phyloP scores from a whole-genome alignment of 1,140 invertebrate genomes.

The Drosophila prosaltans region DNA sequence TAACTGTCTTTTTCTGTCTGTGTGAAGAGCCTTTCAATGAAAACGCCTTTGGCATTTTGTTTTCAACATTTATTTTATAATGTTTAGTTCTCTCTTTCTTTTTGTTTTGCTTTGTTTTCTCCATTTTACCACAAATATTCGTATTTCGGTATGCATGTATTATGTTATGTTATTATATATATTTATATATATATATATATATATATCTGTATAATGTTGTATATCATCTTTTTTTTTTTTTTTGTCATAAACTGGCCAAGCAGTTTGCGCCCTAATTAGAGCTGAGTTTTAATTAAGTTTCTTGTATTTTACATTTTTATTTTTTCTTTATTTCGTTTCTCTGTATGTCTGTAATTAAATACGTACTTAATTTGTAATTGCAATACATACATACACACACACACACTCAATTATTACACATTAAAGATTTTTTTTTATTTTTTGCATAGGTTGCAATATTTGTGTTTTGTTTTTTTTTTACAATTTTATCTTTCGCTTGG shows the following conservation, averaged over 20 bases:
- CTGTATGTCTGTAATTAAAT: constrained; percentile 38
- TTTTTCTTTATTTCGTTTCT: constrained; percentile 39
- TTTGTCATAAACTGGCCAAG: constrained; percentile 71
- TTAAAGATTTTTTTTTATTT: constrained; percentile 28
- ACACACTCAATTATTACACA: constrained; percentile 46
- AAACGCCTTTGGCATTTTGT: constrained; percentile 55
- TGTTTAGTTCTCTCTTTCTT: constrained; percentile 41
- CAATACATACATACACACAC: constrained; percentile 58
- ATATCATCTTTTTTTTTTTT: constrained; percentile 56
- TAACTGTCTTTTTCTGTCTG: constrained; percentile 24
- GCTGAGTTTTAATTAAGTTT: constrained; percentile 57
- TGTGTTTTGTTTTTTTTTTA: constrained; percentile 30
- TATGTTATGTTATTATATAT: constrained; percentile 53
- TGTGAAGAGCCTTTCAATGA: constrained; percentile 2
- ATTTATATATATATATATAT: constrained; percentile 43
- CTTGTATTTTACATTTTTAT: constrained; percentile 35
- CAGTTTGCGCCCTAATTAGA: constrained; percentile 69
- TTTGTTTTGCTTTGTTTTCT: constrained; percentile 50
- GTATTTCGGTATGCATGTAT: constrained; percentile 64
- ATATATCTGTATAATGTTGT: constrained; percentile 51
- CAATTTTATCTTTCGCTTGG: constrained; percentile 56
- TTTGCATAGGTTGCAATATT: constrained; percentile 59
- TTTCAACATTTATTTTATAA: constrained; percentile 78
- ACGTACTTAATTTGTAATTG: constrained; percentile 53
- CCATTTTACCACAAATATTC: constrained; percentile 73